Evolutionary conservation across 2,113 vertebrate species (phyloP), one percentile per base, ranked within the genome.

Genomic region (Malurus melanocephalus): DNA sequence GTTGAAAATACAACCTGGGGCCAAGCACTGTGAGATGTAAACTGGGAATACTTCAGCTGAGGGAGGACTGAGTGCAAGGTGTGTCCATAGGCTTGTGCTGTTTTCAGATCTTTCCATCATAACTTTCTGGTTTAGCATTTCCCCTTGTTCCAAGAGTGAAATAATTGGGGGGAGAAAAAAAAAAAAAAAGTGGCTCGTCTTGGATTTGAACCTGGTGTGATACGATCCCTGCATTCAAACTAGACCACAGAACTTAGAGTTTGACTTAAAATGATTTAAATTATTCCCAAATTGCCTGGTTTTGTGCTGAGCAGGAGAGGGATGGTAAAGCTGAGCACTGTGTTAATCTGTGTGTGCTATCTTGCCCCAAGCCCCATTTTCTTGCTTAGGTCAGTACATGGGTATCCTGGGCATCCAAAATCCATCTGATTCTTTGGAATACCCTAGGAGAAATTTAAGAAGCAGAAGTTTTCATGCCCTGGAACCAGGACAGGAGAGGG

Each of bases 311-410:
- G 45, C 22, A 33, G 73, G 56, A 43, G 20, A 40, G 5, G 7
- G 38, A 2, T 53, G 26, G 30, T 45, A 16, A 71, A 91, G n/a
- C 43, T 66, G 75, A 49, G 57, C 32, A 12, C 51, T 2, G 2
- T 1, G 1, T 30, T 7, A 49, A 3, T 26, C 13, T 32, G 10
- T 23, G 57, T 20, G 30, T 62, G 10, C 5, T 6, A 4, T 60
- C 68, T 45, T 55, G 43, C 48, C 24, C 23, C 24, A 24, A 56
- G 8, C 17, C 20, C 1, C 1, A 4, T 68, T 57, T 61, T 8
- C n/a, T 75, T 60, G 16, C 28, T 43, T 10, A 35, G 60, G 13
- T 68, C 53, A 68, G 33, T 38, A 2, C 24, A 2, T 18, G 10
- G n/a, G 45, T 67, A 66, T 80, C 32, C 73, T 93, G 71, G 38